Conservation (phyloP, 2,797 vertebrate species). For the Hylomyscus alleni region DNA sequence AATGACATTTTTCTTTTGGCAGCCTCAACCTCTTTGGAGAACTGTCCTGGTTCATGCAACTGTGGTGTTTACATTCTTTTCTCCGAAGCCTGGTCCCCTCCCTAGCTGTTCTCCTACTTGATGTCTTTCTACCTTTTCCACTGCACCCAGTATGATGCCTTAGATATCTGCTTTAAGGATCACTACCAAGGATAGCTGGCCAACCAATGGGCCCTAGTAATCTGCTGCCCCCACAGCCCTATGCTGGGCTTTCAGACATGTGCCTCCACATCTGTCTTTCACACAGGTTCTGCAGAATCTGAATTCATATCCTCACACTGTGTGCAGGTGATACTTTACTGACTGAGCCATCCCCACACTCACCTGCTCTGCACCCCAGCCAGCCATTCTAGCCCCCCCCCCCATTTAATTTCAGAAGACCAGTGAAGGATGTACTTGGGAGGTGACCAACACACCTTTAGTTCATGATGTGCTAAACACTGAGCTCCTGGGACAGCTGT, state of each 20-base stretch:
- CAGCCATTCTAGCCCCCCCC: background rate
- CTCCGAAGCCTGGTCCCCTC: background rate
- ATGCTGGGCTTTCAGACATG: background rate
- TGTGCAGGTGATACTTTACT: background rate
- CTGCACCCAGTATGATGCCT: background rate
- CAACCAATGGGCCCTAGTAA: background rate
- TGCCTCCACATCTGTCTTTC: background rate
- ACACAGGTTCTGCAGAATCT: background rate
- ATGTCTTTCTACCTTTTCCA: conserved; percentile 19
- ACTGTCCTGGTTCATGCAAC: background rate
- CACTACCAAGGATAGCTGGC: background rate
- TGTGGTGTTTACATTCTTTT: background rate
- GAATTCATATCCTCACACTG: background rate
- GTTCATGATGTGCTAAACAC: conserved; percentile 1
- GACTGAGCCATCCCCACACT: background rate
- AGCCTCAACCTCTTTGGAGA: background rate
- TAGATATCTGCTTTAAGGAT: background rate
- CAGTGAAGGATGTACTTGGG: conserved; percentile 31
- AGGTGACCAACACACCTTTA: conserved; percentile 15
- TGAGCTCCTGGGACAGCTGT: background rate
- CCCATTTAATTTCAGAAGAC: conserved; percentile 55
- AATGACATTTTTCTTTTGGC: background rate
- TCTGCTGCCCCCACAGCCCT: background rate
- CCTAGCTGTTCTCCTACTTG: background rate
- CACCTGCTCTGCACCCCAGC: background rate